Base-by-base conservation (phyloP, 1,140 invertebrate species). In the Steinernema khuongi region DNA sequence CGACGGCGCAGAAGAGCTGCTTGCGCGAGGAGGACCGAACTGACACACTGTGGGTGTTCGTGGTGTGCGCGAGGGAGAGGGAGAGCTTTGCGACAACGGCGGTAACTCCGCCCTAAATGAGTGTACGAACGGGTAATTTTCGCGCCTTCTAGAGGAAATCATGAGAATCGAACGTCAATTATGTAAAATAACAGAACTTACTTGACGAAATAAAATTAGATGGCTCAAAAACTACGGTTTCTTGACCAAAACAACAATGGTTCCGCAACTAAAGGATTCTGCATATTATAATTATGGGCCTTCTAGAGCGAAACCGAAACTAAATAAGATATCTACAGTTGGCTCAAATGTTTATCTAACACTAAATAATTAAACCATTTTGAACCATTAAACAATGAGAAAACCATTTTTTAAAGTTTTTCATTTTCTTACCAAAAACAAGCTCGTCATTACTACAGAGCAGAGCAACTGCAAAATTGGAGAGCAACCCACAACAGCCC, bases 51-150 rank as follows among this genome's bases (percentile, higher is more conserved):
- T 60, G 50, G 50, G 50, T 60, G 50, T 60, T 60, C 50, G 50
- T 22, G 50, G 50, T 22, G 50, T 22, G 19, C 50, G 50, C 50
- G 36, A 41, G n/a, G 19, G 26, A 26, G 4, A 2, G 19, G 50
- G 50, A 60, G 50, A 11, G 50, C 50, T 60, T 60, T 60, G 50
- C 22, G 50, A 60, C 50, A 60, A 60, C 50, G 26, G 50, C 19
- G 50, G 50, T 60, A 60, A 60, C 50, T 60, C 50, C 50, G 50
- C 50, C 50, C 50, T 60, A n/a, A n/a, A n/a, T n/a, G n/a, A n/a
- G n/a, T n/a, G n/a, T n/a, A n/a, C n/a, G n/a, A n/a, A n/a, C 36
- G 36, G 7, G 50, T 14, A 26, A 14, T 14, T 26, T 17, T 60
- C 50, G 22, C 50, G 11, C 50, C 26, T 22, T 60, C 26, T 60